These are phyloP conservation scores for Adelges cooleyi DNA, from an alignment of 1,140 invertebrate genomes.

Conservation along the genomic window DNA sequence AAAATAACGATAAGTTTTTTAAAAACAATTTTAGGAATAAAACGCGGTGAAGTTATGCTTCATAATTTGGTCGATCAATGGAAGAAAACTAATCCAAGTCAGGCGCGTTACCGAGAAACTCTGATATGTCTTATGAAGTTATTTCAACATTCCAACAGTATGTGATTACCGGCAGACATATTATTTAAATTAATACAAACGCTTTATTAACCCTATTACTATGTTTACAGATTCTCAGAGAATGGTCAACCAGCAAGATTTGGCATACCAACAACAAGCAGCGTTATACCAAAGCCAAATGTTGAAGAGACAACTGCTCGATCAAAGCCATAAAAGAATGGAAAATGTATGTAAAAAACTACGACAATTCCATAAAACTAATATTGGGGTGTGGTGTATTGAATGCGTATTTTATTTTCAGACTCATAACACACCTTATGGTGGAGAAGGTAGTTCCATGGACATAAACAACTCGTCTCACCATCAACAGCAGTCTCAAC, in stretches of 20 bases:
- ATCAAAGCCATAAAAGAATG: constrained; percentile 10
- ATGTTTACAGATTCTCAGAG: constrained; percentile 12
- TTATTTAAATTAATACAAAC: not conserved
- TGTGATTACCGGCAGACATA: not conserved
- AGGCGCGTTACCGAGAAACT: constrained; percentile 57
- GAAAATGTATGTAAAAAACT: not conserved
- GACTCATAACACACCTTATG: constrained; percentile 7
- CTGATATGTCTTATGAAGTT: constrained; percentile 53
- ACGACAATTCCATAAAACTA: too few species aligned
- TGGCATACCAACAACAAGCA: constrained; percentile 17
- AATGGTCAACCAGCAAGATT: constrained; percentile 18
- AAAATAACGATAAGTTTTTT: too few species aligned
- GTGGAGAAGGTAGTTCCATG: not conserved
- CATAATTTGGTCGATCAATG: constrained; percentile 62
- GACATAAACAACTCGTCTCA: not conserved
- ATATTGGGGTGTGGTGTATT: too few species aligned
- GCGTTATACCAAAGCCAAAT: constrained; percentile 21
- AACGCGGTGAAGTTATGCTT: constrained; percentile 58
- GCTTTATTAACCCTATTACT: not conserved
- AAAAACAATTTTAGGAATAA: constrained; percentile 49
- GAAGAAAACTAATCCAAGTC: constrained; percentile 54
- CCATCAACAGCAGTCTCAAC: not conserved
- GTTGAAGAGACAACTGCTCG: constrained; percentile 16
- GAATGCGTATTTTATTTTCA: not conserved
- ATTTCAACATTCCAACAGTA: constrained; percentile 28